These are phyloP conservation scores for Abscondita cerata DNA, from an alignment of 2,888 invertebrate genomes.

Conservation along the genomic window DNA sequence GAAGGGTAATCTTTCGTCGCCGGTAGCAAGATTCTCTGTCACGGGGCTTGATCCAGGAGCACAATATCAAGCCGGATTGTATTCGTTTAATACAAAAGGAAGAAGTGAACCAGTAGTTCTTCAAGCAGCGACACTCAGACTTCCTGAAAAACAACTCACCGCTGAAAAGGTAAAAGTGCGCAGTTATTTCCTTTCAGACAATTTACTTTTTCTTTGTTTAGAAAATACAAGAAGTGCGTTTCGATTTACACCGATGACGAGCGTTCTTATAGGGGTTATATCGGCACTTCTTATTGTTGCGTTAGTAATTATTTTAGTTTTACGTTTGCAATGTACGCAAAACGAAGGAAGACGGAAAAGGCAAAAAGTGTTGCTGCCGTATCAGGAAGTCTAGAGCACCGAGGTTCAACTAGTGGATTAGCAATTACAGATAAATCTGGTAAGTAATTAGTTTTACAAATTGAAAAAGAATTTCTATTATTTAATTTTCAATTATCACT, in stretches of 20 bases:
- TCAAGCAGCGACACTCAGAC: conserved; percentile 79
- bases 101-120: conserved; percentile 81
- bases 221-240: conserved; percentile 76
- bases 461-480: no score
- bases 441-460: no score
- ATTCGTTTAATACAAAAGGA: conserved; percentile 84
- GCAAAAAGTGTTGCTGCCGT: conserved; percentile 51
- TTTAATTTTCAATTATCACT: no score
- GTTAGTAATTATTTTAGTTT: conserved; percentile 77
- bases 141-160: conserved; percentile 86
- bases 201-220: conserved; percentile 53
- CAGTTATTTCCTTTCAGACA: background rate
- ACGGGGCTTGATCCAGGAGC: conserved; percentile 74
- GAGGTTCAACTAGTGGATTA: conserved; percentile 55
- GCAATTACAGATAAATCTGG: conserved; percentile 57
- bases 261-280: conserved; percentile 82
- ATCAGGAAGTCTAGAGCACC: conserved; percentile 49
- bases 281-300: conserved; percentile 81
- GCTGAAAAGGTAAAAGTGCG: conserved; percentile 68
- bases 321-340: conserved; percentile 77
- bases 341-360: conserved; percentile 60
- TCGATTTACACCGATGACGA: conserved; percentile 83
- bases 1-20: conserved; percentile 80
- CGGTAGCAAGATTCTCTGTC: conserved; percentile 80
- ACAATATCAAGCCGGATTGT: conserved; percentile 77